Conservation (phyloP, 2,888 invertebrate genomes). For the Polydesmus complanatus region DNA sequence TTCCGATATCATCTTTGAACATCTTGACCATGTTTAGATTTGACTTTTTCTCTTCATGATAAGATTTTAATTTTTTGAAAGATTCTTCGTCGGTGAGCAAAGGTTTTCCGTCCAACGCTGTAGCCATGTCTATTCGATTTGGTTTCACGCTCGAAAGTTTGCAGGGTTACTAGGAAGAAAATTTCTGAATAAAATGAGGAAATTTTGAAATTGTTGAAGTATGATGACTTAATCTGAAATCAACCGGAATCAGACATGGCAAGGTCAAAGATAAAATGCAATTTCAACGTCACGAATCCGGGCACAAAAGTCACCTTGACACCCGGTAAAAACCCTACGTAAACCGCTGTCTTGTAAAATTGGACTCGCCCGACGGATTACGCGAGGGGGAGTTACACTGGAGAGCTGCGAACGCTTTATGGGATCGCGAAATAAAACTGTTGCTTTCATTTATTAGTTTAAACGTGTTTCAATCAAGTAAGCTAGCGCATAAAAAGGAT, state of each 20-base stretch:
- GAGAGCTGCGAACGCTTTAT: no score
- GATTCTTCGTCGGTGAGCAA: conserved; percentile 23
- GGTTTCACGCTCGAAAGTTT: neutral
- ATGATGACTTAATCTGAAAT: neutral
- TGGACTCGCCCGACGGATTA: no score
- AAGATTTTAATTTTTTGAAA: conserved; percentile 26
- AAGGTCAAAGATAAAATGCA: no score
- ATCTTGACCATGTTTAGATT: conserved; percentile 33
- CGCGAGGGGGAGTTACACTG: no score
- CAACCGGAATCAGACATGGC: neutral
- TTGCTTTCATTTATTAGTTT: no score
- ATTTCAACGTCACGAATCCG: no score
- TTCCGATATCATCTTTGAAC: conserved; percentile 33
- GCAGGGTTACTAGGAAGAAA: neutral
- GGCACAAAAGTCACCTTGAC: no score
- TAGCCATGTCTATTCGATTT: neutral
- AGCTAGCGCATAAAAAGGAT: no score
- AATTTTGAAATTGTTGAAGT: neutral
- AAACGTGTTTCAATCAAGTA: no score
- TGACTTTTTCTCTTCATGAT: conserved; percentile 30
- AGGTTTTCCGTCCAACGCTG: conserved; percentile 7
- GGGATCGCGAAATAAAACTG: no score
- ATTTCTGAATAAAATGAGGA: neutral
- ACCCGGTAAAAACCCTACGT: no score
- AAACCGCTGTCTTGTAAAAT: no score